Percentiles rank a stretch among this genome's conserved stretches.
These are phyloP conservation scores for Lophura nycthemera DNA, from an alignment of 2,113 vertebrate genomes.

Conservation along the genomic window DNA sequence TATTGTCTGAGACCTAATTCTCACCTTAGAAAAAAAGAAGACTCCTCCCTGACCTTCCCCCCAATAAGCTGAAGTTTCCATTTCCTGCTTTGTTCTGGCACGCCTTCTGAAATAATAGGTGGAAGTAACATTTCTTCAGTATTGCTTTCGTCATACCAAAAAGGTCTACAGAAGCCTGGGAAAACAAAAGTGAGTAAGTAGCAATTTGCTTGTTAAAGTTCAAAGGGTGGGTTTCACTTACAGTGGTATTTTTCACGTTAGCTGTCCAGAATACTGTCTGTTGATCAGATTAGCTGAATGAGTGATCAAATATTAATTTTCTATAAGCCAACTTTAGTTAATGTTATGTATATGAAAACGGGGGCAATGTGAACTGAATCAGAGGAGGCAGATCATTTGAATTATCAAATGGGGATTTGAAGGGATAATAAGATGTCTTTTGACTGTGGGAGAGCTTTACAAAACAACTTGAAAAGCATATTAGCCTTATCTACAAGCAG, in stretches of 20 bases:
- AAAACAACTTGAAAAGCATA: neutral
- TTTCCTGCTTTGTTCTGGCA: neutral
- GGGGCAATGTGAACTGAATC: neutral
- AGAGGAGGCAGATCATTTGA: neutral
- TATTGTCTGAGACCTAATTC: conserved; percentile 14
- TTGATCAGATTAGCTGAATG: neutral
- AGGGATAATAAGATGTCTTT: neutral
- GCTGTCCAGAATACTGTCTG: neutral
- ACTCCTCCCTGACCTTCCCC: neutral
- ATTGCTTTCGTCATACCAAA: neutral
- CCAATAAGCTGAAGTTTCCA: neutral
- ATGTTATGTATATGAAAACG: neutral
- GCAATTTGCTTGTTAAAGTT: neutral
- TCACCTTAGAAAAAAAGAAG: conserved; percentile 4
- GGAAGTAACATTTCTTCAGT: conserved; percentile 40
- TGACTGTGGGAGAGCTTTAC: neutral
- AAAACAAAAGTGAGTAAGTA: neutral
- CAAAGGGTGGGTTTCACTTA: neutral
- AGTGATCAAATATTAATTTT: neutral
- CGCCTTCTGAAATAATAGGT: conserved; percentile 59
- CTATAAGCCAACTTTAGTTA: neutral
- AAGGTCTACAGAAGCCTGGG: neutral
- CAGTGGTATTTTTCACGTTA: rapidly evolving
- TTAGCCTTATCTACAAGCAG: neutral
- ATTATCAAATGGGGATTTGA: neutral